These are phyloP conservation scores for Thrips palmi DNA, from an alignment of 1,140 invertebrate species.

Conservation along the genomic window DNA sequence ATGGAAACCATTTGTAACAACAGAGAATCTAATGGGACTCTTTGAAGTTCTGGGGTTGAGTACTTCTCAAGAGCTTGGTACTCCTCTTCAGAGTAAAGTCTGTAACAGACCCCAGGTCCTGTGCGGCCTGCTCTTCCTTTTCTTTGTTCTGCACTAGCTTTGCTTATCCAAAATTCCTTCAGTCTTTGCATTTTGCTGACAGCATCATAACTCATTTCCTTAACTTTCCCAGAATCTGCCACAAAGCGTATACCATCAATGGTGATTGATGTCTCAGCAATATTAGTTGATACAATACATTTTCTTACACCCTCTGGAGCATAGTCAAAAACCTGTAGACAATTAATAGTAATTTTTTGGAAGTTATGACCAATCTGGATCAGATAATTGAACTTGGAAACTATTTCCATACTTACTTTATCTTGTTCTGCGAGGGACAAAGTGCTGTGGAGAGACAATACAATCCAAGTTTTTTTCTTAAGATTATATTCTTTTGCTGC, in stretches of 20 bases:
- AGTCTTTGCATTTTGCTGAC: constrained; percentile 70
- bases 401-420: constrained; percentile 38
- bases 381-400: not conserved
- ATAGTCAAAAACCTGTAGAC: constrained; percentile 77
- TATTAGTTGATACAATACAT: constrained; percentile 98
- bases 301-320: constrained; percentile 89
- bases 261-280: constrained; percentile 97
- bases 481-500: constrained; percentile 71
- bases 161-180: constrained; percentile 92
- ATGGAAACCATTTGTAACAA: constrained; percentile 89
- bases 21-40: constrained; percentile 82
- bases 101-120: constrained; percentile 38
- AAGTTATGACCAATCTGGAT: not conserved
- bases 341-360: not conserved
- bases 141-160: constrained; percentile 91
- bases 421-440: constrained; percentile 89
- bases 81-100: constrained; percentile 76
- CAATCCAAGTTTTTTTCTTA: constrained; percentile 71
- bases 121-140: constrained; percentile 76
- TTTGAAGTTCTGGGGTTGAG: constrained; percentile 75
- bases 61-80: constrained; percentile 61
- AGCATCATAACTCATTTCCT: constrained; percentile 92
- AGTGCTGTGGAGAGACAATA: constrained; percentile 86
- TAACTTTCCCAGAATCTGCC: constrained; percentile 90
- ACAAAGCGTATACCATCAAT: constrained; percentile 98